Evolutionary conservation across 1,140 invertebrate species (phyloP).

Genomic region (Pseudomyrmex pallidus): DNA sequence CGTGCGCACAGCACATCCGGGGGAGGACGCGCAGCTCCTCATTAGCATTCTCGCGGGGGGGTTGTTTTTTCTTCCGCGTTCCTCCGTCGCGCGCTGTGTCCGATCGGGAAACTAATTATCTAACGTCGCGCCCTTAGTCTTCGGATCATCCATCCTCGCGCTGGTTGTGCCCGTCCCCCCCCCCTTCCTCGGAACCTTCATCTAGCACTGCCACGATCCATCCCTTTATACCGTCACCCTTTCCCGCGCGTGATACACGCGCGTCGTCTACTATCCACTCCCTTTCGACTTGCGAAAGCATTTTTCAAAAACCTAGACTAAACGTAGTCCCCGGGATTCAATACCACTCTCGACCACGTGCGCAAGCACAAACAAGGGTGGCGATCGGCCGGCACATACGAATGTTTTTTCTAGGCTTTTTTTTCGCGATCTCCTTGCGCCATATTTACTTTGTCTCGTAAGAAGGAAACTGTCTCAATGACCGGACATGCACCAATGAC

Average conservation of each 20-base stretch:
- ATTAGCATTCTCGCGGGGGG: constrained; percentile 64
- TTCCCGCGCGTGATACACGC: constrained; percentile 15
- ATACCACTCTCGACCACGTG: neutral
- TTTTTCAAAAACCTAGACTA: constrained; percentile 36
- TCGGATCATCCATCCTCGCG: constrained; percentile 65
- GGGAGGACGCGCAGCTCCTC: constrained; percentile 38
- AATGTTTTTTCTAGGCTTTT: constrained; percentile 31
- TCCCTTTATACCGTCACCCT: neutral
- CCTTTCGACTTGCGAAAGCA: constrained; percentile 4
- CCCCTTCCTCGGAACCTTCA: constrained; percentile 22
- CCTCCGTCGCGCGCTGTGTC: constrained; percentile 64
- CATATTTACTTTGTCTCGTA: constrained; percentile 13
- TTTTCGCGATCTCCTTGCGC: neutral
- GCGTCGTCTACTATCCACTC: neutral
- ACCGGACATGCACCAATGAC: no score
- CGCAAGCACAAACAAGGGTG: neutral
- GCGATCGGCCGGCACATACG: constrained; percentile 9
- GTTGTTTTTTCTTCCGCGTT: constrained; percentile 63
- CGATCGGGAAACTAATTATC: constrained; percentile 81
- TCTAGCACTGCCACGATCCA: constrained; percentile 29
- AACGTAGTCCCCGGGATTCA: neutral
- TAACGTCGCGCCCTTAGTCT: constrained; percentile 68
- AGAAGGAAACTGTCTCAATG: no score
- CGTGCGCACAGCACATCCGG: constrained; percentile 41
- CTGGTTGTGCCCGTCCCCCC: constrained; percentile 15